Evolutionary conservation across 2,113 vertebrate species (phyloP).

Genomic region (Glareola pratincola): DNA sequence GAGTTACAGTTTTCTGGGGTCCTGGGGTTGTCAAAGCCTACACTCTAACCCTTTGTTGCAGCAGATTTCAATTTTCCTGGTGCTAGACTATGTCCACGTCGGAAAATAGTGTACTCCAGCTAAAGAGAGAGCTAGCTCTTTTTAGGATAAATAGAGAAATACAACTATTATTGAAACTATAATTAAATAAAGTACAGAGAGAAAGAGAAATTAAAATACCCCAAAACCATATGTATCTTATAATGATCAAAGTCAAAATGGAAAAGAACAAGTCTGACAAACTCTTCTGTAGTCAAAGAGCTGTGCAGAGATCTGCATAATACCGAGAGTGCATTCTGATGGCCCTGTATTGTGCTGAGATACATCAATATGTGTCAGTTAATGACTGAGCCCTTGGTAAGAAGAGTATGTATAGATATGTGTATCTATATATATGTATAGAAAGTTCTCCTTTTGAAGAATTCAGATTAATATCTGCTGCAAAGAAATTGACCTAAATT

Average conservation of each 20-base stretch:
- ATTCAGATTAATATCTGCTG: neutral
- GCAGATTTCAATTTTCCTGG: neutral
- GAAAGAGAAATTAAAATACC: neutral
- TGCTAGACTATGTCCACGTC: neutral
- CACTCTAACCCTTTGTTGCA: neutral
- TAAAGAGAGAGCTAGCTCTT: neutral
- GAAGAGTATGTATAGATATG: neutral
- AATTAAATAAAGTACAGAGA: neutral
- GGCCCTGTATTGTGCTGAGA: neutral
- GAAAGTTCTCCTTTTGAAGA: constrained; percentile 12
- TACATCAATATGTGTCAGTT: neutral
- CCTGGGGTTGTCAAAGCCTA: neutral
- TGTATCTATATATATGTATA: neutral
- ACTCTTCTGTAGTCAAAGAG: neutral
- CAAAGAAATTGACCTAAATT: constrained; percentile 29
- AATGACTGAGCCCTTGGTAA: neutral
- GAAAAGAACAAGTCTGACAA: neutral
- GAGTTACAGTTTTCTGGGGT: neutral
- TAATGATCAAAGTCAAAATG: neutral
- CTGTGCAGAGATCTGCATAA: neutral
- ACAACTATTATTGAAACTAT: neutral
- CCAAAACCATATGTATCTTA: neutral
- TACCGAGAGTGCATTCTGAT: neutral
- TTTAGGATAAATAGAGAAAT: neutral
- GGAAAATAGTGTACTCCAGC: neutral